These are phyloP conservation scores for Campylorhamphus procurvoides DNA, from an alignment of 2,113 vertebrate genomes.

Conservation along the genomic window DNA sequence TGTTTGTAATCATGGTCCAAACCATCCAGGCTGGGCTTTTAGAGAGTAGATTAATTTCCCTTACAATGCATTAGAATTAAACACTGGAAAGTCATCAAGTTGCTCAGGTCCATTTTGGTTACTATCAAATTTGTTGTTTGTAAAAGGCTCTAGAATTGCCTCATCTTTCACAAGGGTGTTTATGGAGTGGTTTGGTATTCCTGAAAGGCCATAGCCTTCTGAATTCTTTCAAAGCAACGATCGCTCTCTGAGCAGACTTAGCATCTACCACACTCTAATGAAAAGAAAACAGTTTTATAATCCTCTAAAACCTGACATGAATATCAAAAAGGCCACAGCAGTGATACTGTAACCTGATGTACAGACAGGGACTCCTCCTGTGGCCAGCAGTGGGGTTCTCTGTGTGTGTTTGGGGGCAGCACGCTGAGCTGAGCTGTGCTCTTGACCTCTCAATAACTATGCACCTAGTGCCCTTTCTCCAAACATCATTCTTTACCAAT, in stretches of 20 bases:
- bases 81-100: background rate
- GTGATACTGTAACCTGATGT: background rate
- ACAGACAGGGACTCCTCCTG: background rate
- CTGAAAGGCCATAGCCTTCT: background rate
- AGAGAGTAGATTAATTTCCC: background rate
- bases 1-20: background rate
- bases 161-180: slow-evolving; percentile 3
- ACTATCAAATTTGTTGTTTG: background rate
- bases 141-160: background rate
- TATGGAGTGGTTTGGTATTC: background rate
- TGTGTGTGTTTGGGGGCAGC: background rate
- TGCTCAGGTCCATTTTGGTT: background rate
- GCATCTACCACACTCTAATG: background rate
- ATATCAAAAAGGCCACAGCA: background rate
- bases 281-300: background rate
- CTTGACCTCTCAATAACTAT: slow-evolving; percentile 34
- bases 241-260: background rate
- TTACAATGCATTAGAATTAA: background rate
- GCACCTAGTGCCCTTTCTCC: background rate
- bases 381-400: background rate
- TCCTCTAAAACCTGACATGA: background rate
- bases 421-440: background rate
- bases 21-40: background rate
- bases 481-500: slow-evolving; percentile 7
- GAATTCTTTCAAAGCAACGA: background rate